These are phyloP conservation scores for Megalops cyprinoides DNA, from an alignment of 2,797 vertebrate species.

Conservation along the genomic window DNA sequence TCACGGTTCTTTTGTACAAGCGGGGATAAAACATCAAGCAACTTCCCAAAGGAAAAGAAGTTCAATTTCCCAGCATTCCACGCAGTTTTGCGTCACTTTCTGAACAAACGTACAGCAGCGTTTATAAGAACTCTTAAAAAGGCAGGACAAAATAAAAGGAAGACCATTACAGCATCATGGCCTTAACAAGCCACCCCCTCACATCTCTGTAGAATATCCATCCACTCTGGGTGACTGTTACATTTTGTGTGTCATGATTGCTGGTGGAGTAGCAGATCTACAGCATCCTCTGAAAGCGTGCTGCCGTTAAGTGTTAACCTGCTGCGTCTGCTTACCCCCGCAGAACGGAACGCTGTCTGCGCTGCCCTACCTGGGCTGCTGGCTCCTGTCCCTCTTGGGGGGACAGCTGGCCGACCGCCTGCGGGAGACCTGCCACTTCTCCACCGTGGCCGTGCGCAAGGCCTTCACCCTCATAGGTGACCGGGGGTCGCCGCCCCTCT, in stretches of 20 bases:
- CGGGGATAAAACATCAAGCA: too few species aligned
- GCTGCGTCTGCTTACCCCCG: background rate
- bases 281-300: background rate
- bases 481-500: background rate
- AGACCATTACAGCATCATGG: too few species aligned
- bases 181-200: background rate
- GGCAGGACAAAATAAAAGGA: too few species aligned
- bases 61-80: too few species aligned
- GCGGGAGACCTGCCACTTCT: slow-evolving; percentile 69
- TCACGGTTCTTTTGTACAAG: too few species aligned
- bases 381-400: slow-evolving; percentile 76
- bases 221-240: background rate
- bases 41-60: too few species aligned
- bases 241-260: background rate
- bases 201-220: background rate
- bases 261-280: background rate
- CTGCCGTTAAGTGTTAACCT: background rate
- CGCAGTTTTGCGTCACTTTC: too few species aligned
- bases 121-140: too few species aligned
- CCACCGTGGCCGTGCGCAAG: slow-evolving; percentile 78
- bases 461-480: slow-evolving; percentile 75
- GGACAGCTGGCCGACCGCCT: slow-evolving; percentile 77
- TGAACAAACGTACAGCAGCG: too few species aligned
- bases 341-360: slow-evolving; percentile 82
- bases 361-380: slow-evolving; percentile 79